These are phyloP conservation scores for Rhea pennata DNA, from an alignment of 2,113 vertebrate species.

Conservation along the genomic window DNA sequence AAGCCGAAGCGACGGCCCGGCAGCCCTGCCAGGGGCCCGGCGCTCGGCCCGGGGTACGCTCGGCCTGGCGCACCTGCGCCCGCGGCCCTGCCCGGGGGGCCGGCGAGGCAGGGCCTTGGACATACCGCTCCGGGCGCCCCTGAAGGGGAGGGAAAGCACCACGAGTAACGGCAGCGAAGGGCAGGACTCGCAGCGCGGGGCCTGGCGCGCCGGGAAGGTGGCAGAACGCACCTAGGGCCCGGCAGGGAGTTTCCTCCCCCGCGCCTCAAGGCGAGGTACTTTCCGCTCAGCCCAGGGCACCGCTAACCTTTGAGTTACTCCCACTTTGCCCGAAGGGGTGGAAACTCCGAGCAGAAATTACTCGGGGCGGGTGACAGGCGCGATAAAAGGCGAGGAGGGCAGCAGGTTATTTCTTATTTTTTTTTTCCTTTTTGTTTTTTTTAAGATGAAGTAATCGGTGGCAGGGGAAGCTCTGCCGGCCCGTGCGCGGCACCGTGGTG, in stretches of 20 bases:
- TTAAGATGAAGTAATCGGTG: not conserved
- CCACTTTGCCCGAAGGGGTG: not conserved
- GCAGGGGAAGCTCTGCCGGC: too few relatives aligned
- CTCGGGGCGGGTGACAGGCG: not conserved
- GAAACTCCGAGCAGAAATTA: constrained; percentile 42
- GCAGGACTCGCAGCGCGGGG: too few relatives aligned
- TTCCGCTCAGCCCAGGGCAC: constrained; percentile 31
- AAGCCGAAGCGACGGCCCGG: fast-evolving
- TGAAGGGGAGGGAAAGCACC: too few relatives aligned
- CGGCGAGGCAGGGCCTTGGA: too few relatives aligned
- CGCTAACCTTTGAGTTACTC: constrained; percentile 50
- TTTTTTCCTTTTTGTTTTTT: not conserved
- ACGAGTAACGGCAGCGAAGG: too few relatives aligned
- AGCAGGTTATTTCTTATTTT: not conserved
- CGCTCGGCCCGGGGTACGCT: not conserved
- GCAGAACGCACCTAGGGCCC: constrained; percentile 38
- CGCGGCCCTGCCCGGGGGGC: too few relatives aligned
- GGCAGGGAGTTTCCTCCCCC: constrained; percentile 58
- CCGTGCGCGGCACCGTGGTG: not conserved
- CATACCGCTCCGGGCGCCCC: not conserved
- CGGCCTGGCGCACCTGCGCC: not conserved
- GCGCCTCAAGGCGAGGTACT: constrained; percentile 28
- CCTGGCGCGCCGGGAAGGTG: not conserved
- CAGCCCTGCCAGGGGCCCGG: not conserved
- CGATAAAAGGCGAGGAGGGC: not conserved